These are phyloP conservation scores for Clepsis dumicolana DNA, from an alignment of 2,888 invertebrate species.

Conservation along the genomic window DNA sequence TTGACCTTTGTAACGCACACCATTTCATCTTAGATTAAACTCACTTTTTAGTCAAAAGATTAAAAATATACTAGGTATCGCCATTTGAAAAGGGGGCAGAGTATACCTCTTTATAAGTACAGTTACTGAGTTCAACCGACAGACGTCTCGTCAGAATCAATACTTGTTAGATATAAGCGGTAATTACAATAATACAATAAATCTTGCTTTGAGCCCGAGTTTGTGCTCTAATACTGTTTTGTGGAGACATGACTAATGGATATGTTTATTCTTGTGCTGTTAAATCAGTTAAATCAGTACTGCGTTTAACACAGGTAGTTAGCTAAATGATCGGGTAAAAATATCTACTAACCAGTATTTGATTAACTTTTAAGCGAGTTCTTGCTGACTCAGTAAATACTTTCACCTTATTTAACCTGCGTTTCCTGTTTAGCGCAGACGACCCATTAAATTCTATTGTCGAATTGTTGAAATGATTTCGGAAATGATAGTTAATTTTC, in stretches of 20 bases:
- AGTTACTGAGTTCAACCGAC: background rate
- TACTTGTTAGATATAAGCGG: slow-evolving; percentile 4
- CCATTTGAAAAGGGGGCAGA: no score
- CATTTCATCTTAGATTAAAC: no score
- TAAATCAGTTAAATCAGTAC: background rate
- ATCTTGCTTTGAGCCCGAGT: slow-evolving; percentile 75
- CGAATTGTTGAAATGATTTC: background rate
- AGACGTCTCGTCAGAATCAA: background rate
- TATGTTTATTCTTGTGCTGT: slow-evolving; percentile 74
- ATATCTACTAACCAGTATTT: no score
- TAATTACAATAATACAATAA: slow-evolving; percentile 56
- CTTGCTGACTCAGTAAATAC: no score
- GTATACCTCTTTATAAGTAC: background rate
- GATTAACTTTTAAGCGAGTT: no score
- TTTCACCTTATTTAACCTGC: no score
- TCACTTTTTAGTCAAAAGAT: no score
- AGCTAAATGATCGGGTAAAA: background rate
- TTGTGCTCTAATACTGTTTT: slow-evolving; percentile 74
- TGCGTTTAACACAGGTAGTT: background rate
- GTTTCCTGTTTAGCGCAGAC: background rate
- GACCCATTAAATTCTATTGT: background rate
- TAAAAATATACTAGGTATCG: no score
- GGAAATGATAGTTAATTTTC: background rate
- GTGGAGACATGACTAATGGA: slow-evolving; percentile 67
- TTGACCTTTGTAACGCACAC: no score